These are phyloP conservation scores for Equus przewalskii DNA, from an alignment of 2,113 vertebrate genomes.

Conservation along the genomic window DNA sequence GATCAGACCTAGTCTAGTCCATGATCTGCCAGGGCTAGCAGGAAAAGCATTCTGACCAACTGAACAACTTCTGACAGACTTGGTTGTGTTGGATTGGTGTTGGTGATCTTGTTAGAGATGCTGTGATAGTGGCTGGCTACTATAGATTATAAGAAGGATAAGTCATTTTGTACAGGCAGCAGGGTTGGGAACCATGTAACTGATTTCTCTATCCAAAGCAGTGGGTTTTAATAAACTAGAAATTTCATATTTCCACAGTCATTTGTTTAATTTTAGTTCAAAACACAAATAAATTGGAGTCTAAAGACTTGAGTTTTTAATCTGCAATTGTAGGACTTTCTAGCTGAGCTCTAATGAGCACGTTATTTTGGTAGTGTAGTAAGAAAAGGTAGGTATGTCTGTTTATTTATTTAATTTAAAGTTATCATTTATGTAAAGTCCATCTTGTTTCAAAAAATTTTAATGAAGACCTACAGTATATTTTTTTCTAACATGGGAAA, in stretches of 20 bases:
- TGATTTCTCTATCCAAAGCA: background rate
- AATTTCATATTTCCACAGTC: background rate
- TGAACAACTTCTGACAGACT: background rate
- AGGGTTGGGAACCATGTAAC: background rate
- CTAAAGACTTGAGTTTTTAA: background rate
- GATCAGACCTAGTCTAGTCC: background rate
- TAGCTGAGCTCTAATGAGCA: background rate
- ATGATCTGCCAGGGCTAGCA: background rate
- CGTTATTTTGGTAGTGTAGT: background rate
- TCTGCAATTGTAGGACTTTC: background rate
- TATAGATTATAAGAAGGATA: background rate
- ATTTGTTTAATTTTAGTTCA: constrained; percentile 36
- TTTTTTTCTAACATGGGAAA: constrained; percentile 41
- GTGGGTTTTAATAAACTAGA: background rate
- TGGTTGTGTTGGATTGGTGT: background rate
- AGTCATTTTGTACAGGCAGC: background rate
- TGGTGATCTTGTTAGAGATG: background rate
- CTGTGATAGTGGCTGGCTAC: background rate
- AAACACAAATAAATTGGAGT: background rate
- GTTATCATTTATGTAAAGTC: constrained; percentile 31
- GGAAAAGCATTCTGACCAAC: background rate
- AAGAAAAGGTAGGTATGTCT: background rate
- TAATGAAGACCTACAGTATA: background rate
- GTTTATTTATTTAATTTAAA: constrained; percentile 23
- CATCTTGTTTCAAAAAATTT: background rate